Percentiles rank a stretch among this genome's conserved stretches.
Evolutionary conservation across 2,888 invertebrate genomes (phyloP).

Genomic region (Liopterus haemorrhoidalis): DNA sequence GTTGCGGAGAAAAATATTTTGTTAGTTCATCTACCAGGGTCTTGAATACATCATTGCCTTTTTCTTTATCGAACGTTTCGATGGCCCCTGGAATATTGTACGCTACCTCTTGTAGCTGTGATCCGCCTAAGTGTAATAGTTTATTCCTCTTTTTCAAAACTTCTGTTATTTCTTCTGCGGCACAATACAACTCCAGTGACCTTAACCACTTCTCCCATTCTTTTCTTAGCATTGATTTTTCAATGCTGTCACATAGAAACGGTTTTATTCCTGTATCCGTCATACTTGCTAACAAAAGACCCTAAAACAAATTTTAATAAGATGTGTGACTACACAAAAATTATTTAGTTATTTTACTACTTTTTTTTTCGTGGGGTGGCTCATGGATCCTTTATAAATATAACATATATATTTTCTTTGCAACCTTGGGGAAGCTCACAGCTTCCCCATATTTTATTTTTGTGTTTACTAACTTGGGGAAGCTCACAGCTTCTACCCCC

Average conservation of each 20-base stretch:
- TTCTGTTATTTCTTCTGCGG: constrained; percentile 32
- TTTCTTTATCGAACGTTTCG: not conserved
- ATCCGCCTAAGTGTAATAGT: constrained; percentile 33
- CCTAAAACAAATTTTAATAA: no score
- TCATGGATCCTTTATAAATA: no score
- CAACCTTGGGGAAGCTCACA: no score
- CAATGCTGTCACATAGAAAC: constrained; percentile 30
- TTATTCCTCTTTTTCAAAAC: constrained; percentile 31
- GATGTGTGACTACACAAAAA: no score
- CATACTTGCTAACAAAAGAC: no score
- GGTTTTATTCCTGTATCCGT: constrained; percentile 21
- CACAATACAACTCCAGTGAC: constrained; percentile 32
- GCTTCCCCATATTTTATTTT: no score
- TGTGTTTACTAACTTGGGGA: no score
- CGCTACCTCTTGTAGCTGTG: constrained; percentile 32
- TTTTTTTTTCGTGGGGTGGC: no score
- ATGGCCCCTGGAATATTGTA: constrained; percentile 13
- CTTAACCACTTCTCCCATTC: constrained; percentile 34
- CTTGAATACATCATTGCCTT: constrained; percentile 7
- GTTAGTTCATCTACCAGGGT: constrained; percentile 5
- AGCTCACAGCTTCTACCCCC: no score
- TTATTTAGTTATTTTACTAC: no score
- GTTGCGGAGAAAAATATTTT: constrained; percentile 27
- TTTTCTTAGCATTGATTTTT: constrained; percentile 28
- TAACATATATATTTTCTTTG: no score